Base-by-base conservation (phyloP, 2,113 vertebrate genomes). In the Sebastes schlegelii region DNA sequence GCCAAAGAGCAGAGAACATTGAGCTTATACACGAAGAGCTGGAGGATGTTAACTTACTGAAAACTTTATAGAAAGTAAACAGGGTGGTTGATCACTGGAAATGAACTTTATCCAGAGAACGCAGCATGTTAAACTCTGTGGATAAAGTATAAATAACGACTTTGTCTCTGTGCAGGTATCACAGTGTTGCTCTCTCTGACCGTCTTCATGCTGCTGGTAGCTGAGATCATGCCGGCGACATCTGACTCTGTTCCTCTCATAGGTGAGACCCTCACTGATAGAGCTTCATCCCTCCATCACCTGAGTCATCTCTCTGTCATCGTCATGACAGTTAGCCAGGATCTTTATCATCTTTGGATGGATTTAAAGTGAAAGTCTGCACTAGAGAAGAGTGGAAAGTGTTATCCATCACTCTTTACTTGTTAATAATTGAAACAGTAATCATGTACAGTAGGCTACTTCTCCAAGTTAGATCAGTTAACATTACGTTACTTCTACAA, bases 241-340 rank as follows among this genome's bases (percentile, higher is more conserved):
- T 92, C 90, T 0, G 88, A 92, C 82, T 92, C 90, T 1, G 91
- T 92, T 52, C 91, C 89, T 17, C 91, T 92, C 12, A 92, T 92
- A 14, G 91, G 91, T 89, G 72, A 86, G 82, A 12, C 0, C 17
- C 4, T 55, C 40, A 1, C 8, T 17, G 5, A 4, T 0, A 26
- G 2, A 21, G 8, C 11, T 40, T 14, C 1, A 40, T 49, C 23
- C 5, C 23, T 63, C 3, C 8, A 16, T 17, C 74, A 9, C 4
- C 3, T 17, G 12, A 21, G 2, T 8, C 1, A 4, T 16, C n/a
- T 16, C 12, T 9, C 51, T 7, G 51, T 61, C 60, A 1, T 21
- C 62, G 10, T 63, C 16, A 1, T 62, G 16, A 17, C 16, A 16
- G 60, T 57, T 5, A 46, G 46, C 46, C 9, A 26, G 26, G 26